Evolutionary conservation across 2,797 vertebrate genomes (phyloP), one percentile per base, ranked within the genome.

Genomic region (Caiman crocodilus): DNA sequence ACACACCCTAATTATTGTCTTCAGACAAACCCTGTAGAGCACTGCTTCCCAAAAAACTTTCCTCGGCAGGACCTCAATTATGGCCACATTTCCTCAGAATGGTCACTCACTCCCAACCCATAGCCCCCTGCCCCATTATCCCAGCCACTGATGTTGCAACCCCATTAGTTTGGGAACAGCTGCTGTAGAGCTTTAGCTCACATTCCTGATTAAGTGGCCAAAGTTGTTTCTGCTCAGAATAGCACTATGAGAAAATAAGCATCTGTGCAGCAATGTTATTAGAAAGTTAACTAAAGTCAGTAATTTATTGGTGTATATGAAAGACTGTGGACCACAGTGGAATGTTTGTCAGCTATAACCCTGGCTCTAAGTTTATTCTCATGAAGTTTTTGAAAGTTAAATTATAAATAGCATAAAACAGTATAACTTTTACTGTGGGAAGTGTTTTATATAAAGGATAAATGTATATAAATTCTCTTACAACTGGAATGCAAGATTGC

Each of bases 301-400:
- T 61, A 89, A 50, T 57, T 59, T 71, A 56, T 56, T 82, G 18
- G 5, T 83, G 67, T 65, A 16, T 69, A 77, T 76, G 28, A 75
- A 84, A 79, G 16, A 60, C 60, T 55, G 17, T 35, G 84, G 92
- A 93, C 87, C 90, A 94, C 88, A 90, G 79, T 90, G 73, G 35
- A 78, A 14, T 50, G 30, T 76, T 55, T 61, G 57, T 71, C 69
- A 90, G 77, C 57, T 80, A 73, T 59, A 59, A 65, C 2, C 56
- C 28, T 57, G 79, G 32, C 23, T 28, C 55, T 35, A 17, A 21
- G 16, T 50, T 67, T 60, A 14, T 5, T 32, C n/a, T 17, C n/a
- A 67, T 17, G 20, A 30, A 32, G 65, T 4, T 67, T 67, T 32
- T 67, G 32, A n/a, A 32, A 67, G 30, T 32, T 67, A 21, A 30